phyloP scores from a whole-genome alignment of 2,888 invertebrate species.

The Mythimna impura region DNA sequence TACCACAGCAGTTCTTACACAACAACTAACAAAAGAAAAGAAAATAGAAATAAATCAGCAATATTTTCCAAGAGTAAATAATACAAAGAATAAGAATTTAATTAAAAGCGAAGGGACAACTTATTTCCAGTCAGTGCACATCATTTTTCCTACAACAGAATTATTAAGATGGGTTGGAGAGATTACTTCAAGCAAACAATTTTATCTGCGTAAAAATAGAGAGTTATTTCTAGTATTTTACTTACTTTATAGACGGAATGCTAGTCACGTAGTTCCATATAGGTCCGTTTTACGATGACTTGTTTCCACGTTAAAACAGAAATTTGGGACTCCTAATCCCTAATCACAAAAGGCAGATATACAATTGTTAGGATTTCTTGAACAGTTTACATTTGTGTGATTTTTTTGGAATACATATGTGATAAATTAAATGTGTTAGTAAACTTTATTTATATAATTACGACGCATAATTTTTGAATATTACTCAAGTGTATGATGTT shows the following conservation, averaged over 20 bases:
- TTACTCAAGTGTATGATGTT: constrained; percentile 9
- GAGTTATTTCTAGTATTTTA: constrained; percentile 6
- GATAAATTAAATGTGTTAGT: constrained; percentile 39
- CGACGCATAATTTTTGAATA: constrained; percentile 22
- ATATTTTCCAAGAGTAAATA: neutral
- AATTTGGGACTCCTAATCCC: constrained; percentile 1
- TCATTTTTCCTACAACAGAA: constrained; percentile 4
- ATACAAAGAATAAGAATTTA: constrained; percentile 18
- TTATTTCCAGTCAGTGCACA: constrained; percentile 19
- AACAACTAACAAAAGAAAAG: neutral
- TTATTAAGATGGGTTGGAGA: constrained; percentile 12
- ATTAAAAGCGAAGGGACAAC: constrained; percentile 24
- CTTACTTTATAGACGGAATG: constrained; percentile 13
- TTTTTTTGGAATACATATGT: constrained; percentile 23
- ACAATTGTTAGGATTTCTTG: constrained; percentile 2
- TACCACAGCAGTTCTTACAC: neutral
- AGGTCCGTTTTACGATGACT: constrained; percentile 34
- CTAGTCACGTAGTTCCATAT: constrained; percentile 32
- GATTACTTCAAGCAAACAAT: constrained; percentile 38
- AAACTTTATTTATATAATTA: constrained; percentile 17
- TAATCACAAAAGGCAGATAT: constrained; percentile 15
- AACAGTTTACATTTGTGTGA: neutral
- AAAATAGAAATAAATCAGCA: neutral
- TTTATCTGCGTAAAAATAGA: constrained; percentile 15
- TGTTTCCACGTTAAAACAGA: constrained; percentile 19